A percentile compares a stretch with the other conserved stretches of the same genome.
These are phyloP conservation scores for Halictus ligatus DNA, from an alignment of 2,888 invertebrate species.

Conservation along the genomic window DNA sequence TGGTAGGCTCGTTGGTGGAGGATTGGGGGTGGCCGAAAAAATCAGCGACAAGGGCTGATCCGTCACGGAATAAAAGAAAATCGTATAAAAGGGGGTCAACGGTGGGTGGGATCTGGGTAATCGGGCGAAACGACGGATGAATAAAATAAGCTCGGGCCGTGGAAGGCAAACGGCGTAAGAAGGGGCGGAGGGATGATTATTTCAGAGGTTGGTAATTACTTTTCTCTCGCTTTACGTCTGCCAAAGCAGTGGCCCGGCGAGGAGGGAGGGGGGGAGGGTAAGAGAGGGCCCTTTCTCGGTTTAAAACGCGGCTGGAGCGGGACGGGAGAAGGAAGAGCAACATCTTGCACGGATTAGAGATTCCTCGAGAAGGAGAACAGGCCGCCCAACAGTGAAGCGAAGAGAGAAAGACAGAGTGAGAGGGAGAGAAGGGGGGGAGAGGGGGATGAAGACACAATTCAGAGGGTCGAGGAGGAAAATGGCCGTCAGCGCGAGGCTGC, in stretches of 20 bases:
- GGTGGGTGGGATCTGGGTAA: conserved; percentile 40
- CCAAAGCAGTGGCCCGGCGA: conserved; percentile 8
- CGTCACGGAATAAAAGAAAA: conserved; percentile 55
- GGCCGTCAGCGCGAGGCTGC: conserved; percentile 57
- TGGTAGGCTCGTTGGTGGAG: too few species aligned
- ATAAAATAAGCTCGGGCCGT: conserved; percentile 63
- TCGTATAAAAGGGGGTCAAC: not conserved
- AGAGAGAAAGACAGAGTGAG: not conserved
- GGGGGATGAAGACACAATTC: conserved; percentile 59
- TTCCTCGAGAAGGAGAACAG: conserved; percentile 55
- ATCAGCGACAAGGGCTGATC: not conserved
- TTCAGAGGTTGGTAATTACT: conserved; percentile 82
- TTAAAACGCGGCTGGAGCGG: conserved; percentile 44
- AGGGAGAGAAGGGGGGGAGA: not conserved
- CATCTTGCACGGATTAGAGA: conserved; percentile 82
- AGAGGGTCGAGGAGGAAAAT: conserved; percentile 40
- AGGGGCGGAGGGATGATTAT: conserved; percentile 73
- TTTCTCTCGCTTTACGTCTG: conserved; percentile 75
- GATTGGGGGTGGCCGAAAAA: not conserved
- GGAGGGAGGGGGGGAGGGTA: conserved; percentile 51
- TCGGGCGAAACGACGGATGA: conserved; percentile 64
- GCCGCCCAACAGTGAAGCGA: conserved; percentile 19
- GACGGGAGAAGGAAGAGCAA: conserved; percentile 65
- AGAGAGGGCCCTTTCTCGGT: conserved; percentile 62
- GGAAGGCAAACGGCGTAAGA: conserved; percentile 44